Evolutionary conservation across 1,140 invertebrate genomes (phyloP), one percentile per base, ranked within the genome.

Genomic region (Tyrophagus putrescentiae): DNA sequence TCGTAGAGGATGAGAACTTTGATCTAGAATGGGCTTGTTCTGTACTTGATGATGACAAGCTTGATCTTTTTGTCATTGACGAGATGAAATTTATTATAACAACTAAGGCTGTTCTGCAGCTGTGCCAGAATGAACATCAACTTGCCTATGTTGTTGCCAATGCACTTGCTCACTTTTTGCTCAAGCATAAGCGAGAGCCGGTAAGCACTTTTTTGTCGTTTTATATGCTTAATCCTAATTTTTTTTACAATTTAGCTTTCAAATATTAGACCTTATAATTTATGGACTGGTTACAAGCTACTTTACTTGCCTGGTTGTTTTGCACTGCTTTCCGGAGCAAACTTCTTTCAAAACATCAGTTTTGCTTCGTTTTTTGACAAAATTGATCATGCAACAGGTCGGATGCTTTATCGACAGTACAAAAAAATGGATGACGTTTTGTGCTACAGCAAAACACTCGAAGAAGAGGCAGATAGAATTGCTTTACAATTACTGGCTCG

Each of bases 401-500:
- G 25, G 9, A n/a, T 54, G 18, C 39, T 32, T 23, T 54, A 54
- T 25, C 1, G 21, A 31, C 9, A 11, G 21, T 54, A 54, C 27
- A 1, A 23, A 32, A 54, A 54, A 54, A 25, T 54, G 25, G 13
- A n/a, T 3, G 11, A 13, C 4, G 39, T n/a, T 34, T 13, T 54
- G 1, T 34, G 39, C 25, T 59, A 59, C 50, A 44, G 6, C 32
- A 45, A 59, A 11, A 29, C n/a, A n/a, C 6, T 59, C 4, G 57
- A 59, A 45, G 39, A 59, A 59, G 57, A 59, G 27, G 39, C 57
- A 13, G 57, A 59, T 31, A 25, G 57, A 44, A 45, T 42, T 44
- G 57, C 57, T 21, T 6, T 59, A 6, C 57, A 59, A 45, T 27
- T 59, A n/a, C 16, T 59, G 6, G 18, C 57, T 16, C 36, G 57